phyloP scores from a whole-genome alignment of 2,113 vertebrate species.

The Bagarius yarrelli region DNA sequence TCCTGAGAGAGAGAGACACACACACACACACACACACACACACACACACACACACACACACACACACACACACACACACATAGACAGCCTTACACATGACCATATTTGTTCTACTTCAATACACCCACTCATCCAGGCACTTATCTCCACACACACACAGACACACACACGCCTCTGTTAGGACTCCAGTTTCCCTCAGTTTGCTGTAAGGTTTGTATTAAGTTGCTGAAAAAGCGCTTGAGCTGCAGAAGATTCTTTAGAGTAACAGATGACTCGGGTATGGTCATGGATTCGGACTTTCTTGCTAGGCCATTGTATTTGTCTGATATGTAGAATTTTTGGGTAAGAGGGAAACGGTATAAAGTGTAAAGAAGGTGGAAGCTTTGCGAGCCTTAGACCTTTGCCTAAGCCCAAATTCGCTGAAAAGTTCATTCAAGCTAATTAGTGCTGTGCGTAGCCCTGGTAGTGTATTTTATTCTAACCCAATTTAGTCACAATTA shows the following conservation, averaged over 20 bases:
- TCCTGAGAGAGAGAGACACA: background rate
- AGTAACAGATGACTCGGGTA: slow-evolving; percentile 14
- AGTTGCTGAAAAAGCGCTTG: background rate
- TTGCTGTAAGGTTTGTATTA: slow-evolving; percentile 17
- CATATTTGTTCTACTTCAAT: slow-evolving; percentile 10
- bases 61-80: background rate
- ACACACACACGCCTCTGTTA: background rate
- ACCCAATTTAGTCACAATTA: background rate
- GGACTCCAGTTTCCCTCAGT: slow-evolving; percentile 9
- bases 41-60: too few relatives aligned
- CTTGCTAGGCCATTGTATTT: background rate
- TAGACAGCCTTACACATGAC: background rate
- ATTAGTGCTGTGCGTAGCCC: background rate
- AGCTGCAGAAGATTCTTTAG: background rate
- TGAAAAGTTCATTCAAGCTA: background rate
- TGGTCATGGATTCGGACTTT: slow-evolving; percentile 10
- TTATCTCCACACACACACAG: background rate
- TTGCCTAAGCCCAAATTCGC: background rate
- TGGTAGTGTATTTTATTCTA: background rate
- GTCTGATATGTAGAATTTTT: background rate
- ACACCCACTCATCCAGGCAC: background rate
- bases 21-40: background rate
- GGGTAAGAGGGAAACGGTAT: background rate
- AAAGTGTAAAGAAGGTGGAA: too few relatives aligned
- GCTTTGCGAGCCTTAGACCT: background rate